Evolutionary conservation across 2,888 invertebrate species (phyloP), one percentile per base, ranked within the genome.

Genomic region (Eudemis profundana): DNA sequence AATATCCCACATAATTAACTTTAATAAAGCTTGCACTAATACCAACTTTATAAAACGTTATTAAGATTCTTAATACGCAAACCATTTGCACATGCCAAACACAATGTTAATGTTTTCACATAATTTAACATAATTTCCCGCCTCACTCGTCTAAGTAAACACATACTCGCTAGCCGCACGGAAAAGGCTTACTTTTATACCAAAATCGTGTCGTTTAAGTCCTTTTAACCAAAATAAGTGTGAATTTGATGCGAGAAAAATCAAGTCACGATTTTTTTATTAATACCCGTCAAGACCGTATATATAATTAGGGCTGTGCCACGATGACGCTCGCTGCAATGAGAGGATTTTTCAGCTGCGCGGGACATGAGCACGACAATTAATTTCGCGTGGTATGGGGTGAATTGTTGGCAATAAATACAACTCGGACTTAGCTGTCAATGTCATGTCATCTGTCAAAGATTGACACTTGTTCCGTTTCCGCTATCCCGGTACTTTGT

Each of bases 311-410:
- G 59, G 46, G 69, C 62, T n/a, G n/a, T n/a, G n/a, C 62, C 51
- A 66, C 69, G 59, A 65, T 66, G 85, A 85, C 83, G 79, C 70
- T 68, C 67, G 73, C 77, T 53, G 81, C 83, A 84, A 81, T 81
- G 81, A 77, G 86, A 87, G 89, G 86, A 89, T 89, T 89, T 89
- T 90, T 90, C 89, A 87, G 85, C 82, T 85, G 84, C 78, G 73
- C 72, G 80, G 79, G 87, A 87, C 88, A 82, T 85, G 84, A 85
- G 84, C 83, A 81, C 79, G 81, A 85, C 90, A 89, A 91, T 90
- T 90, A 90, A 90, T 90, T 86, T 86, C 74, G 78, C 76, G 74
- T 82, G 76, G 82, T 84, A 77, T 71, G 72, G 74, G 74, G 76
- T 70, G 64, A 68, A 72, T n/a, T n/a, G 59, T 68, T 68, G 57